phyloP scores from a whole-genome alignment of 2,797 vertebrate genomes.

The Buphagus erythrorhynchus region DNA sequence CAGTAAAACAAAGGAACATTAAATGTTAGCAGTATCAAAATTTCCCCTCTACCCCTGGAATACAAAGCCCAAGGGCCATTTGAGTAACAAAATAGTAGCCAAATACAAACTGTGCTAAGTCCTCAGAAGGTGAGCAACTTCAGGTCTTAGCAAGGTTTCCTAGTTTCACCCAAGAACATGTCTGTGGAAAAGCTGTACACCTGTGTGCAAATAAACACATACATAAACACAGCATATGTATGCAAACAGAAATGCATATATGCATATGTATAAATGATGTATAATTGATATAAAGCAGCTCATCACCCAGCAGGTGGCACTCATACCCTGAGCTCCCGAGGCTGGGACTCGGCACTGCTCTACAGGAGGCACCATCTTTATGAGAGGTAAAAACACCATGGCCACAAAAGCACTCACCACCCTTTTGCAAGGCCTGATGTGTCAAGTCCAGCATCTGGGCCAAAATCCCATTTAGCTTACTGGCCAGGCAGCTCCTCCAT shows the following conservation, averaged over 20 bases:
- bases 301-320: conserved; percentile 62
- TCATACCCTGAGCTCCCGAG: not conserved
- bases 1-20: not conserved
- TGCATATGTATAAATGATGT: not conserved
- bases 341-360: not conserved
- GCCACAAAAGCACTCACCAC: accelerated
- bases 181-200: not conserved
- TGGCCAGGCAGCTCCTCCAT: not conserved
- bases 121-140: not conserved
- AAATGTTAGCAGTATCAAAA: not conserved
- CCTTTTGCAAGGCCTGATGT: not conserved
- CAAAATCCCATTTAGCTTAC: not conserved
- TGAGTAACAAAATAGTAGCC: not conserved
- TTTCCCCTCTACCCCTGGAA: not conserved
- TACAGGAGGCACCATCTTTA: not conserved
- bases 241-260: not conserved
- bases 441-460: not conserved
- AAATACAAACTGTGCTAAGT: not conserved
- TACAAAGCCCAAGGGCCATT: not conserved
- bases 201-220: not conserved
- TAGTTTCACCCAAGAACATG: not conserved
- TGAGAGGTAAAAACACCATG: not conserved
- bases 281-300: not conserved
- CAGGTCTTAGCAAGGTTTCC: not conserved
- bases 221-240: not conserved